Evolutionary conservation across 2,113 vertebrate genomes (phyloP), one percentile per base, ranked within the genome.

Genomic region (Castor canadensis): DNA sequence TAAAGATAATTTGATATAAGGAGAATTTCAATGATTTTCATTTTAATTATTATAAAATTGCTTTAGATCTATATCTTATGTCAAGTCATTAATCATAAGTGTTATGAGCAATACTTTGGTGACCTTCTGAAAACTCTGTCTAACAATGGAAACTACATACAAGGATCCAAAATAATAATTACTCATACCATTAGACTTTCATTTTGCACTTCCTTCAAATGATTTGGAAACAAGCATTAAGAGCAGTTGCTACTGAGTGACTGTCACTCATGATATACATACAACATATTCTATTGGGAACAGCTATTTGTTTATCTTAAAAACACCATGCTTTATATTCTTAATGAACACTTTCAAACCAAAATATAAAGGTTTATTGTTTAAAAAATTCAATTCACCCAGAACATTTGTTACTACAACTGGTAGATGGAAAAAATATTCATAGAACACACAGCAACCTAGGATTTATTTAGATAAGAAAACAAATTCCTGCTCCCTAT

Each of bases 21-120:
- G 72, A 54, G 30, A 47, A 69, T 91, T 93, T 91, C 40, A 89
- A 73, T 80, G 93, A 82, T 89, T 95, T 94, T 94, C 69, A 75
- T 81, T 91, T 87, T 94, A 84, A 94, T 92, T 72, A 90, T 79
- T 83, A 76, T 60, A 52, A 92, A 96, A 62, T 88, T 54, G 6
- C 69, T 88, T 91, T 28, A 83, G 47, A 83, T 67, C 43, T 82
- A 67, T 93, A 60, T 87, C 40, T 49, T 93, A 56, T 20, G 86
- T 62, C 35, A 93, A 80, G 28, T 93, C 66, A 87, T 93, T 92
- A 90, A 71, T 93, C 19, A 4, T 38, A 77, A 73, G 38, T 86
- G 30, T 93, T 93, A 76, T 85, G 28, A 91, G 22, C 40, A 91
- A 16, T 88, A 91, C 62, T 94, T 76, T 94, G 66, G 45, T 40